Evolutionary conservation across 2,113 vertebrate genomes (phyloP), one percentile per base, ranked within the genome.

Genomic region (Colius striatus): DNA sequence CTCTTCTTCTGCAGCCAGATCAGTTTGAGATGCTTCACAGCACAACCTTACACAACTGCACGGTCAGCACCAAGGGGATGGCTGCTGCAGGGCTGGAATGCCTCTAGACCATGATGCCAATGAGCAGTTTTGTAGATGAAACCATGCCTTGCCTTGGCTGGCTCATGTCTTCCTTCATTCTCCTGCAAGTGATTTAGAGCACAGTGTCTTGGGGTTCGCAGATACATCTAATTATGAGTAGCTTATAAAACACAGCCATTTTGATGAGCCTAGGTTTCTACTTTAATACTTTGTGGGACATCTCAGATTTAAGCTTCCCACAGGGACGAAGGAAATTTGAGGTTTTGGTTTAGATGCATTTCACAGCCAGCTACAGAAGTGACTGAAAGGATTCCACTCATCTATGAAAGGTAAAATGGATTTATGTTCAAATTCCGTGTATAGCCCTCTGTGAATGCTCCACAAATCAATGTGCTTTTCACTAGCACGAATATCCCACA

Each of bases 401-500:
- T 21, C 32, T 90, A 16, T 10, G 43, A 78, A 81, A 95, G 17
- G 47, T 29, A 43, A 86, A 87, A 45, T 32, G 22, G 45, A 84
- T 95, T 95, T 87, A 91, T 29, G 48, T 50, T 50, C 67, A 57
- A 80, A 78, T 60, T 61, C 75, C 68, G 38, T 23, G 13, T 14
- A 83, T 12, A 85, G 72, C 21, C 36, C 50, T 60, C 76, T 86
- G 26, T 41, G 63, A 84, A 76, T 9, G 65, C 74, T 82, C 65
- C 83, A 93, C 65, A 87, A 78, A 90, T 57, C 68, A 81, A 36
- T 0, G 5, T 20, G 13, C 4, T 87, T 87, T 90, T 66, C 41
- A 66, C 51, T 81, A 43, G 71, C 51, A 91, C 1, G 1, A 96
- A 91, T 75, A 80, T 60, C 63, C 65, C 88, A 92, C 92, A 93